Percentiles rank a stretch among this genome's conserved stretches.
These are phyloP conservation scores for Conchocele bisecta DNA, from an alignment of 2,888 invertebrate genomes.

Conservation along the genomic window DNA sequence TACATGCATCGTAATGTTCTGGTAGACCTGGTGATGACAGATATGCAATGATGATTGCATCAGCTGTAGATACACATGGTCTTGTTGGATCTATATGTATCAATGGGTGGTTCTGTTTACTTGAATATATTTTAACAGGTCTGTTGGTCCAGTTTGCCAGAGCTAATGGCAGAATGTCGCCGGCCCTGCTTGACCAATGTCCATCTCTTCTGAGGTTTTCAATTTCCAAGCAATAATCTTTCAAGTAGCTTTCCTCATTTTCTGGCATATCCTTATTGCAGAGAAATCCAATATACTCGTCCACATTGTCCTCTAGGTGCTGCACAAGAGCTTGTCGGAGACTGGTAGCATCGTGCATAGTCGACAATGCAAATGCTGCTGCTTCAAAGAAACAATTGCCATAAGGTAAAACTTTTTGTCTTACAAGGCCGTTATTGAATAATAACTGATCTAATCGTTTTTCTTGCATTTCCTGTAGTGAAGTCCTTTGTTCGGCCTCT, in stretches of 20 bases:
- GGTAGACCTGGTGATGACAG: neutral
- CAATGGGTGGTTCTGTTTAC: too few species aligned
- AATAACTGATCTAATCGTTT: conserved; percentile 1
- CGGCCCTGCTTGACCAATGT: neutral
- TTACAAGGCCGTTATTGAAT: conserved; percentile 1
- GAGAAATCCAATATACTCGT: conserved; percentile 3
- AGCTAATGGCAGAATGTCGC: neutral
- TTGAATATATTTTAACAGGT: neutral
- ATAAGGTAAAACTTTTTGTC: neutral
- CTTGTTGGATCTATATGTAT: too few species aligned
- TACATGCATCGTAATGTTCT: neutral
- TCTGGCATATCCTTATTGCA: neutral
- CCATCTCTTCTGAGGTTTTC: neutral
- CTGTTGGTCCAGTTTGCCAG: conserved; percentile 5
- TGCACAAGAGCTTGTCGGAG: neutral
- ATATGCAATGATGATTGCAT: conserved; percentile 1
- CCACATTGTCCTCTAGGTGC: conserved; percentile 1
- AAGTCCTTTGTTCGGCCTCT: neutral
- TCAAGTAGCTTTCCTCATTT: neutral
- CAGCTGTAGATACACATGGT: too few species aligned
- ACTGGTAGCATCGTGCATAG: neutral
- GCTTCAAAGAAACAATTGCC: conserved; percentile 21
- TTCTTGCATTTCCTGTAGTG: neutral
- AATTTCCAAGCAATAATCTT: neutral
- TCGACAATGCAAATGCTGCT: neutral